Evolutionary conservation across 2,113 vertebrate species (phyloP).

Genomic region (Aptenodytes patagonicus): DNA sequence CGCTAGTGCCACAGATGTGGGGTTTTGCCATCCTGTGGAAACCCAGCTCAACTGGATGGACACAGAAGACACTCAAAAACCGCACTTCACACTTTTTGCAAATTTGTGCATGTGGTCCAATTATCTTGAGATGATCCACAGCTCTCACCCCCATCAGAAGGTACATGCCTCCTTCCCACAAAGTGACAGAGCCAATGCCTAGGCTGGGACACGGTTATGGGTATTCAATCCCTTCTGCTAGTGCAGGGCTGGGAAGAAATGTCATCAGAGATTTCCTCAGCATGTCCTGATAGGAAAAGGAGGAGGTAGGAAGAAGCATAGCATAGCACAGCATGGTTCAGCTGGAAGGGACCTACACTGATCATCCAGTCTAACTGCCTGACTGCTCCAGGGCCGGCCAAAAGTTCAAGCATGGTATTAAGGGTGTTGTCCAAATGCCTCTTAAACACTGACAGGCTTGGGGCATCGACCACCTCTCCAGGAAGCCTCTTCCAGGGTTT

Average conservation of each 20-base stretch:
- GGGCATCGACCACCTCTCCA: neutral
- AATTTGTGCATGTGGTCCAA: too few relatives aligned
- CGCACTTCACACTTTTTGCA: neutral
- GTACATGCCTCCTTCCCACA: neutral
- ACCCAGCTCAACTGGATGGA: neutral
- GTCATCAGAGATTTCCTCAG: neutral
- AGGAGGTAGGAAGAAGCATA: neutral
- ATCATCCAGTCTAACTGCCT: neutral
- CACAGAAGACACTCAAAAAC: neutral
- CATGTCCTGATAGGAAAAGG: neutral
- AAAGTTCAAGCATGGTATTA: neutral
- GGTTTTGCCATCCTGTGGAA: neutral
- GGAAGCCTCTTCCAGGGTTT: neutral
- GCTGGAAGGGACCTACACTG: neutral
- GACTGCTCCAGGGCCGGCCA: neutral
- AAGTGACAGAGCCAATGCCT: neutral
- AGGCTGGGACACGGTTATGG: neutral
- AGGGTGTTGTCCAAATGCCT: neutral
- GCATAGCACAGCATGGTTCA: neutral
- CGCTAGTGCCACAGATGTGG: accelerated
- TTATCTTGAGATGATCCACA: neutral
- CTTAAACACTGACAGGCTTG: neutral
- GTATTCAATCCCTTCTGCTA: neutral
- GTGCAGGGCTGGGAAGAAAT: neutral
- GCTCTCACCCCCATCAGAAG: neutral